Conservation (phyloP, 2,888 invertebrate species). For the Xanthostigma xanthostigma region DNA sequence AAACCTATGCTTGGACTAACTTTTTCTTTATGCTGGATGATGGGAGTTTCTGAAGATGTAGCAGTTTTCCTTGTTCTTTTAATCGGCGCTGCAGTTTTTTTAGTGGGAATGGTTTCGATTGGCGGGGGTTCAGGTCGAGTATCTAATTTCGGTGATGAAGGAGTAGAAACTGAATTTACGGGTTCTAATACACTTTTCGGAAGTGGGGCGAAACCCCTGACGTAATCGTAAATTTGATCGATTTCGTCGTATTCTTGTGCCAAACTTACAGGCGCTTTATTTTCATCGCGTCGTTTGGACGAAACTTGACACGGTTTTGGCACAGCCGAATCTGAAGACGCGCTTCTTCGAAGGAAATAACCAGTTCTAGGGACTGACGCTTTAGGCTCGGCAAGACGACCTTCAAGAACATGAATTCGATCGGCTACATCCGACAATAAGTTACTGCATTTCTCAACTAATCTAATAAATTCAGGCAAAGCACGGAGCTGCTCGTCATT, state of each 20-base stretch:
- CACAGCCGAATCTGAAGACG: slow-evolving; percentile 55
- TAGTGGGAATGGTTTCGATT: slow-evolving; percentile 80
- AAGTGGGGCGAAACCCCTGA: slow-evolving; percentile 79
- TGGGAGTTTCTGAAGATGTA: slow-evolving; percentile 21
- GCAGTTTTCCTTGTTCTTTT: slow-evolving; percentile 59
- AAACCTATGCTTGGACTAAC: slow-evolving; percentile 41
- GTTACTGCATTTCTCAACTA: slow-evolving; percentile 63
- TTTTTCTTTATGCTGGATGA: slow-evolving; percentile 34
- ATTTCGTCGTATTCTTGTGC: slow-evolving; percentile 88
- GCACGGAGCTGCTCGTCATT: slow-evolving; percentile 64
- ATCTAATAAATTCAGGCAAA: slow-evolving; percentile 51
- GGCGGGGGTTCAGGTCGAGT: slow-evolving; percentile 79
- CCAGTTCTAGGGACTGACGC: slow-evolving; percentile 40
- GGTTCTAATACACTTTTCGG: slow-evolving; percentile 65
- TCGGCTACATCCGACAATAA: slow-evolving; percentile 63
- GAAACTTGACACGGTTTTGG: slow-evolving; percentile 32
- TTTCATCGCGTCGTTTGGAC: slow-evolving; percentile 40
- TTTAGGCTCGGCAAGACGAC: slow-evolving; percentile 53
- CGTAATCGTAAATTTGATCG: slow-evolving; percentile 92
- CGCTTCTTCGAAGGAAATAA: slow-evolving; percentile 59
- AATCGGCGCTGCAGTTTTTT: slow-evolving; percentile 52
- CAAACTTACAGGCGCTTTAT: slow-evolving; percentile 33
- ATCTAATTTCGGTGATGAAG: slow-evolving; percentile 28
- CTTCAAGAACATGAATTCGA: slow-evolving; percentile 66
- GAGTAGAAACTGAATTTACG: slow-evolving; percentile 34